Evolutionary conservation across 2,113 vertebrate species (phyloP).

Genomic region (Malurus alboscapulatus): DNA sequence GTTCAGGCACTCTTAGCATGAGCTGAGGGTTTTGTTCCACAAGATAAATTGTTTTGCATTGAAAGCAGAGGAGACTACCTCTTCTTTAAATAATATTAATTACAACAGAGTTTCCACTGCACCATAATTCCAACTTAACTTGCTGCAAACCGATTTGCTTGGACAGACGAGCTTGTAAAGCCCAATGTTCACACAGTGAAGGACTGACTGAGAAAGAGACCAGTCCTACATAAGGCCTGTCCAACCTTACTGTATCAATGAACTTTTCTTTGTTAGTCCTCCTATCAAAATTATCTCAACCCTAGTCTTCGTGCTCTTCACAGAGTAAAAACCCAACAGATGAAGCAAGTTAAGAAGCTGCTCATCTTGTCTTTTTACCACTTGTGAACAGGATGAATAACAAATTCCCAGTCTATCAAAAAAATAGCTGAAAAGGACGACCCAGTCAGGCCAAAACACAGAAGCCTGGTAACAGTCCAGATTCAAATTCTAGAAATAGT

Average conservation of each 20-base stretch:
- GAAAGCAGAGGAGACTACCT: background rate
- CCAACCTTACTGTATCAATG: background rate
- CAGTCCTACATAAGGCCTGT: background rate
- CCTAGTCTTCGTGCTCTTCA: background rate
- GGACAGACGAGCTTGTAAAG: background rate
- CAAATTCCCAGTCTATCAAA: background rate
- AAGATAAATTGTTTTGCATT: background rate
- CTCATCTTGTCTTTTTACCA: background rate
- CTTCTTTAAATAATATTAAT: background rate
- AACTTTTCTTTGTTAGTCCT: background rate
- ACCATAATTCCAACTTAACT: background rate
- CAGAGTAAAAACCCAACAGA: background rate
- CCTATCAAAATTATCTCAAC: background rate
- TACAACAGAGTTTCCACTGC: background rate
- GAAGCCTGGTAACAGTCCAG: background rate
- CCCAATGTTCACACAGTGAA: background rate
- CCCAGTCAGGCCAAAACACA: background rate
- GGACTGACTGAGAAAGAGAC: background rate
- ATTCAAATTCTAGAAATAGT: background rate
- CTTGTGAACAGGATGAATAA: background rate
- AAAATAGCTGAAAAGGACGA: background rate
- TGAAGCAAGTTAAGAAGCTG: background rate
- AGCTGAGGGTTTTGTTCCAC: background rate
- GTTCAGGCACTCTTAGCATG: background rate
- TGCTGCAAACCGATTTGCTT: background rate